Evolutionary conservation across 1,140 invertebrate species (phyloP).

Genomic region (Anadara kagoshimensis): DNA sequence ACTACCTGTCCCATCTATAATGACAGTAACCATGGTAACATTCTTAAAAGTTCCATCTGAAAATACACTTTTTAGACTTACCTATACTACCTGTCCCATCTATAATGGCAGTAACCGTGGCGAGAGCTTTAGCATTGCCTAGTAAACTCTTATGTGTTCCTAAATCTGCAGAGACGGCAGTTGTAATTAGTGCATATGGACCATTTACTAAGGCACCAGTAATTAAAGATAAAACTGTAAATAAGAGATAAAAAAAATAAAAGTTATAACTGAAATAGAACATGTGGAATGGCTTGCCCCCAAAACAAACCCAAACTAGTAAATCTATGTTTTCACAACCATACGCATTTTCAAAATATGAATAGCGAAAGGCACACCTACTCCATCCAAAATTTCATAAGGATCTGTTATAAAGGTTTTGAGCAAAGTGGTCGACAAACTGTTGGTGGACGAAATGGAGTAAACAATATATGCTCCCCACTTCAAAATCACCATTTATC

Average conservation of each 20-base stretch:
- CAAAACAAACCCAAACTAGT: too few species aligned
- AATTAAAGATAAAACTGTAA: constrained; percentile 80
- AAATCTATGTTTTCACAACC: too few species aligned
- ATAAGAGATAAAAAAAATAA: neutral
- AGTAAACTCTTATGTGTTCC: constrained; percentile 90
- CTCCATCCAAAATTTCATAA: too few species aligned
- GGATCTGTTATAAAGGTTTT: too few species aligned
- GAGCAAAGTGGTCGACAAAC: too few species aligned
- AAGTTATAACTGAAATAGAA: too few species aligned
- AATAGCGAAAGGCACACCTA: too few species aligned
- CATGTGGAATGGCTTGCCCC: too few species aligned
- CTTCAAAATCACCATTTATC: too few species aligned
- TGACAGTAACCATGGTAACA: constrained; percentile 94
- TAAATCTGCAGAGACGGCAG: constrained; percentile 94
- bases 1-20: constrained; percentile 80
- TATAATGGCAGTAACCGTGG: constrained; percentile 97
- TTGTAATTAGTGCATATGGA: constrained; percentile 96
- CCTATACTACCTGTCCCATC: constrained; percentile 96
- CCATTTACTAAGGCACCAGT: constrained; percentile 93
- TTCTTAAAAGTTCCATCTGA: constrained; percentile 90
- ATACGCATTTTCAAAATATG: too few species aligned
- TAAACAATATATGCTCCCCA: too few species aligned
- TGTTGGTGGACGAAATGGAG: too few species aligned
- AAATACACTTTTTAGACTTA: constrained; percentile 62
- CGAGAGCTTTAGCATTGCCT: constrained; percentile 91